Evolutionary conservation across 1,140 invertebrate species (phyloP), one percentile per base, ranked within the genome.

Genomic region (Stratiolaelaps scimitus): DNA sequence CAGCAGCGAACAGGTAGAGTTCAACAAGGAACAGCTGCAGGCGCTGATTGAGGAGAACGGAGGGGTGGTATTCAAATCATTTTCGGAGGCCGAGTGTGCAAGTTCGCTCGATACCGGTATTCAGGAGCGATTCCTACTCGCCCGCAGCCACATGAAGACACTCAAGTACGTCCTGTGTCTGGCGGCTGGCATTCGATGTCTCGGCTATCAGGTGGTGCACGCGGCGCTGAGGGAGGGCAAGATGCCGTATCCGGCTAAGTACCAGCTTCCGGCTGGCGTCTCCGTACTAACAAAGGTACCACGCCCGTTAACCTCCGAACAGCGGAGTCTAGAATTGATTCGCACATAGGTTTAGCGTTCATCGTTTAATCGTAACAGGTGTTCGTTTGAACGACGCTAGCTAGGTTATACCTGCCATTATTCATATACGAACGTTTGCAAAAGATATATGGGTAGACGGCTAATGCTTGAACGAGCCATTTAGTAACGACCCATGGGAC

Each of bases 21-120:
- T 60, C 23, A 60, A 60, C 34, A 60, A 60, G 34, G 53, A 60
- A 60, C 53, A 60, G 53, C 53, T 60, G 23, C 53, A 60, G 23
- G 26, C 26, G 26, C 53, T 60, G 26, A 60, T 60, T 23, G 53
- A 60, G 23, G 53, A 60, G 23, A 60, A 60, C 10, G 53, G 53
- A 15, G 53, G 53, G 1, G 53, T 60, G 23, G 53, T 60, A 17
- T 60, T 60, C 53, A 60, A 60, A 26, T 60, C 53, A 4, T 60
- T 60, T 23, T 29, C 53, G 2, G 53, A 60, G 34, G 53, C 53
- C 1, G 53, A 60, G 10, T 60, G 53, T 10, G 53, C 53, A 15
- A 26, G 34, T 34, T 60, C 53, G 13, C 20, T 60, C 2, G 53
- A 60, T 34, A 60, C 53, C 17, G 53, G 53, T 23, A 60, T 60